Base-by-base conservation (phyloP, 1,140 invertebrate species). In the Armadillidium nasatum region DNA sequence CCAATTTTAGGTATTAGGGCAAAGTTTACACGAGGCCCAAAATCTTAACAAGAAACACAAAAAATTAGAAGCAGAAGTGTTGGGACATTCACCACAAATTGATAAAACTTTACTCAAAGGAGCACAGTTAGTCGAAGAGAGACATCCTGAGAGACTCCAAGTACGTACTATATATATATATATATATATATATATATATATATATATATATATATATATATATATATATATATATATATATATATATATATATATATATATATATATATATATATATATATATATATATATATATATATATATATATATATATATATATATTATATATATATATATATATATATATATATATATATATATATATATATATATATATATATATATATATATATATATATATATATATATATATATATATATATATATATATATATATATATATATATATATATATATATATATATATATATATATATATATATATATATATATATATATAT, bases 1-100 rank as follows among this genome's bases (percentile, higher is more conserved):
- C n/a, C n/a, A n/a, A 1, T 50, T 43, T 21, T 23, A 76, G 75
- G 79, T 88, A 7, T 83, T 92, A 4, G 92, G 92, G 0, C 88
- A 91, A 72, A 95, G 94, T 85, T 86, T 99, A 33, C 33, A 33
- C 91, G 96, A 82, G 94, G 97, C 84, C 0, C 94, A 97, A 83
- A 93, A 91, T 13, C 87, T 96, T 11, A 89, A 92, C 81, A 98
- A 98, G 85, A 97, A 97, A 85, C 95, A 98, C 85, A 93, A 91
- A 82, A 96, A 97, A 86, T 86, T 96, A 33, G 91, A 93, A 82
- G 90, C 90, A 0, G 95, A 97, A 87, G 91, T 97, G 77, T 85
- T 86, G 11, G 93, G 92, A 0, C 33, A n/a, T 33, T 3, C 91
- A 96, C 84, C 79, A 78, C 67, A 88, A 91, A 82, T 90, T 13